These are phyloP conservation scores for Eupsittula cactorum DNA, from an alignment of 2,113 vertebrate genomes.

Conservation along the genomic window DNA sequence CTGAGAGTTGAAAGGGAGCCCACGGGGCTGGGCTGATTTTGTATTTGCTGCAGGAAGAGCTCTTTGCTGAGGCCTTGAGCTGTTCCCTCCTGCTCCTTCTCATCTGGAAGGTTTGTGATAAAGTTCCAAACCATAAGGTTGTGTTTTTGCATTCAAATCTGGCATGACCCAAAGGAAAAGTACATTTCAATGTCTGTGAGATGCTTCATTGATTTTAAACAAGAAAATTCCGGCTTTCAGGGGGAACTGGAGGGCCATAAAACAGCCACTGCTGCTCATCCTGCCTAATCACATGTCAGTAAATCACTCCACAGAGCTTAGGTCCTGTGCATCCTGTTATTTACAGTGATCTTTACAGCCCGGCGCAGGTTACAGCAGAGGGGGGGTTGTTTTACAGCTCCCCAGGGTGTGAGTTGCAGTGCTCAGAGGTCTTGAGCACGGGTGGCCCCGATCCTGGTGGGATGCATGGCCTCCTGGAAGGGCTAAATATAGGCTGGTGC, in stretches of 20 bases:
- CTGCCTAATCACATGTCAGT: neutral
- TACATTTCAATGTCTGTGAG: neutral
- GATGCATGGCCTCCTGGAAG: neutral
- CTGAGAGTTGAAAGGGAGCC: neutral
- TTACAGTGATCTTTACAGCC: neutral
- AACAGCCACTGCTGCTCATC: neutral
- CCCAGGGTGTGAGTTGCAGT: neutral
- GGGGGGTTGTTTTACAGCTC: neutral
- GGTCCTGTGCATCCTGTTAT: neutral
- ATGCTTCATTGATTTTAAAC: neutral
- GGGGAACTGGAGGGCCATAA: neutral
- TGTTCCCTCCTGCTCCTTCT: neutral
- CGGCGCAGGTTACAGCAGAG: neutral
- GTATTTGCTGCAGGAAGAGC: neutral
- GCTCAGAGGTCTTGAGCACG: neutral
- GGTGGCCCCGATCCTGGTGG: fast-evolving
- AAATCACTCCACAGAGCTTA: neutral
- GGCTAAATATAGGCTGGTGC: neutral
- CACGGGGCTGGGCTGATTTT: neutral
- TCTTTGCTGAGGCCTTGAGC: neutral
- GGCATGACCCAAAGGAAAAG: neutral
- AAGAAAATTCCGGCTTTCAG: neutral
- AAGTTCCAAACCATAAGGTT: conserved; percentile 24
- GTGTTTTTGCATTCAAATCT: neutral
- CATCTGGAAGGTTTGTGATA: neutral